Conservation (phyloP, 2,113 vertebrate genomes). For the Mohoua ochrocephala region DNA sequence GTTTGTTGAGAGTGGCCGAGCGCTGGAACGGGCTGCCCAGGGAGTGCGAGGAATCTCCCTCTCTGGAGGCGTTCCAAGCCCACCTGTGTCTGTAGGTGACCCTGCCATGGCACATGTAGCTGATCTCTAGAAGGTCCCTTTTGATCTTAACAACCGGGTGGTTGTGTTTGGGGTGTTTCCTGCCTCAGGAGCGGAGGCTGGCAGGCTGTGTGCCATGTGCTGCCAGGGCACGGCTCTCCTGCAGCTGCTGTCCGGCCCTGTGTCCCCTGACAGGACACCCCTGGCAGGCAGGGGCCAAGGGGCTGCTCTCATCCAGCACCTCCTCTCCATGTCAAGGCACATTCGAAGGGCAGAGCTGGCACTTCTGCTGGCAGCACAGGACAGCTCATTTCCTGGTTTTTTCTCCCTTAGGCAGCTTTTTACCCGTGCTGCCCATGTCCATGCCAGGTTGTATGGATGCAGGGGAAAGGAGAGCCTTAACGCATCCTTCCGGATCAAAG, state of each 20-base stretch:
- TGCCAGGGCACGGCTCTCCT: accelerated
- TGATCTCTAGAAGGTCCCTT: neutral
- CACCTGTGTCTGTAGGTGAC: neutral
- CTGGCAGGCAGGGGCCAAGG: neutral
- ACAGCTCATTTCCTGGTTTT: neutral
- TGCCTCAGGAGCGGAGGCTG: neutral
- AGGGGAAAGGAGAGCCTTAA: neutral
- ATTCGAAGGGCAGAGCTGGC: neutral
- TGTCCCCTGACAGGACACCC: neutral
- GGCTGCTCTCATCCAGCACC: neutral
- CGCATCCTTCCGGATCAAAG: neutral
- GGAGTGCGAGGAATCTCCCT: neutral
- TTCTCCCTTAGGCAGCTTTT: neutral
- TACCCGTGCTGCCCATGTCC: accelerated
- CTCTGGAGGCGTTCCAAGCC: neutral
- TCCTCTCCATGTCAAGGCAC: accelerated
- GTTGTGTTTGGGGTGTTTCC: neutral
- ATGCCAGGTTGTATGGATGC: accelerated
- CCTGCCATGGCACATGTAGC: neutral
- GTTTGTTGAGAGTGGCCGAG: neutral
- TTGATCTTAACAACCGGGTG: accelerated
- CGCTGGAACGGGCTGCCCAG: neutral
- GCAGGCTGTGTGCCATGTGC: neutral
- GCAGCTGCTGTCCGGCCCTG: neutral
- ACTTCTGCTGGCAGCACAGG: neutral